Evolutionary conservation across 2,888 invertebrate genomes (phyloP), one percentile per base, ranked within the genome.

Genomic region (Exephanes ischioxanthus): DNA sequence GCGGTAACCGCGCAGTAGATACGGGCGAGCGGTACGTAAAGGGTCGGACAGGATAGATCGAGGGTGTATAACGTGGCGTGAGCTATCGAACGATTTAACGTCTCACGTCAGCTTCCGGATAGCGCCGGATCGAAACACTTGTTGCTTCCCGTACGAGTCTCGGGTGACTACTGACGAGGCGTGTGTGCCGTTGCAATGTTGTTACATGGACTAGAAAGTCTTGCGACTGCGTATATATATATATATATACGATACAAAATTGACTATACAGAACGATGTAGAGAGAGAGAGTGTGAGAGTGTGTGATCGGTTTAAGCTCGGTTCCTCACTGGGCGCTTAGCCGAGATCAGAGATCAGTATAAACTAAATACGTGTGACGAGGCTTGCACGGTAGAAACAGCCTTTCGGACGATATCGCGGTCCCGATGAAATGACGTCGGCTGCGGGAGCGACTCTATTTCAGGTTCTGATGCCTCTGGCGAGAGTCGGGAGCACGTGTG

Each of bases 101-200:
- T 67, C 58, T 53, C 66, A 26, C 63, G 53, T 22, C 70, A 48
- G 41, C 37, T 58, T 71, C 51, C 33, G 37, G 41, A 48, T 45
- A 73, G 26, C 33, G 19, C 53, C 37, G 55, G 41, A 82, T 26
- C 61, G 68, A 78, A 73, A 67, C 86, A 86, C 84, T 86, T 86
- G 86, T 86, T 86, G 86, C 86, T 68, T 83, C 55, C 83, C 81
- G 81, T 71, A 81, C 72, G 53, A 73, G 71, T 33, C 45, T 33
- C 63, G 53, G 66, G 19, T 67, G 51, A 83, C 80, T 81, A 58
- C 66, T 58, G 80, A 41, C 53, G 53, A 73, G 48, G 9, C 45
- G 41, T 67, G n/a, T 61, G 41, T 19, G 45, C 67, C 80, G 37
- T 48, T 37, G 16, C 51, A 51, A 63, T 41, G 72, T 63, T 55